Base-by-base conservation (phyloP, 2,797 vertebrate genomes). In the Myotis daubentonii region DNA sequence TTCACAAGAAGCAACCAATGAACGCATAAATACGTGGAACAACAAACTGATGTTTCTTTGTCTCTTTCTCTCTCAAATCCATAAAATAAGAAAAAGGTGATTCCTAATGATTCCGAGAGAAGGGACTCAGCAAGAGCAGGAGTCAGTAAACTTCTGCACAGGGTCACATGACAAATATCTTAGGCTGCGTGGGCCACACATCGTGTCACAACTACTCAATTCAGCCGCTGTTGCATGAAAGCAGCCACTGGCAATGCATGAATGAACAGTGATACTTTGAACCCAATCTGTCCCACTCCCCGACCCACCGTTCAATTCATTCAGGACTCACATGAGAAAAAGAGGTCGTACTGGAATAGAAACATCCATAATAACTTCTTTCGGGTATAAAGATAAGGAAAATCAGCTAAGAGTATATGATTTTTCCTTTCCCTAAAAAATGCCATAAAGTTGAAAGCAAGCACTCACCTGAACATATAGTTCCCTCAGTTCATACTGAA, bases 381-480 rank as follows among this genome's bases (percentile, higher is more conserved):
- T 89, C 53, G 4, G 23, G 66, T 82, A 74, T 65, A 55, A 89
- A 60, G 71, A n/a, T n/a, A 53, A 66, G 25, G 4, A 86, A 47
- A 80, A 36, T 49, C 68, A 79, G 57, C 25, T 38, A 62, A 62
- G 92, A 49, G 6, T 19, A 25, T 8, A 51, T 4, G 1, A 47
- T 84, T 78, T 92, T 82, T 60, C 57, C 51, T 78, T 49, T 75
- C 12, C 47, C 8, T 20, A 4, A 3, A 13, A 47, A 57, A 36
- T 38, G 22, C 78, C 91, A 82, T 23, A 68, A 62, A 93, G 36
- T 0, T 22, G 51, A 84, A 76, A 51, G 60, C 84, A 47, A 38
- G 55, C 97, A 99, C 99, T 98, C 97, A 99, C 99, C 99, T 99
- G 99, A 97, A 99, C 99, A 65, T 99, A 99, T 28, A 99, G 98